phyloP scores from a whole-genome alignment of 2,888 invertebrate genomes.

The Allacma fusca region DNA sequence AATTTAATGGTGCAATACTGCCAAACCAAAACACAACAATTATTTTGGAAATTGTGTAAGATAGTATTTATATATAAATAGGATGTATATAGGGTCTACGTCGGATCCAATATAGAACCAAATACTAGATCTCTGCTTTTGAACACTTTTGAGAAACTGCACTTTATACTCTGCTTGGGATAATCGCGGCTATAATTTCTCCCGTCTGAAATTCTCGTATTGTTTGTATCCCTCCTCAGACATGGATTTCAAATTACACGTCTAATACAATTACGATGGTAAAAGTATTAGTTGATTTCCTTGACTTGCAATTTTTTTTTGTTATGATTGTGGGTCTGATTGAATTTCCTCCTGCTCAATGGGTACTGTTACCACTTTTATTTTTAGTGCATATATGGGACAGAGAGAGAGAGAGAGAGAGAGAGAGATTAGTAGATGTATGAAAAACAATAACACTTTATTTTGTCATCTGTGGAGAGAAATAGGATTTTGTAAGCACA shows the following conservation, averaged over 20 bases:
- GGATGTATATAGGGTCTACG: too few relatives aligned
- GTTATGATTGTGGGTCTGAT: not conserved
- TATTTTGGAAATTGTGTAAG: too few relatives aligned
- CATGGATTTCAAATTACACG: too few relatives aligned
- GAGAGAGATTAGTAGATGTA: too few relatives aligned
- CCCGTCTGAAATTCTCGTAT: too few relatives aligned
- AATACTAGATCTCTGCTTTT: not conserved
- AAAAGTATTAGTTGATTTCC: not conserved
- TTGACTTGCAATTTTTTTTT: not conserved
- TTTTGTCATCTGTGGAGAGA: not conserved
- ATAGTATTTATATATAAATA: too few relatives aligned
- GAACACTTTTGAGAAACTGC: not conserved
- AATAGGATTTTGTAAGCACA: not conserved
- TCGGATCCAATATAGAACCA: not conserved
- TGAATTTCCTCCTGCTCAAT: not conserved
- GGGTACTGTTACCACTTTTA: not conserved
- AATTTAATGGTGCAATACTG: not conserved
- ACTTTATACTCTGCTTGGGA: too few relatives aligned
- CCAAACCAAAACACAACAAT: constrained; percentile 30
- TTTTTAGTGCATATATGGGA: too few relatives aligned
- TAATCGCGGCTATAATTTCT: too few relatives aligned
- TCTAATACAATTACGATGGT: too few relatives aligned
- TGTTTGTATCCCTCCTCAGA: too few relatives aligned
- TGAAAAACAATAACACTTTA: constrained; percentile 20
- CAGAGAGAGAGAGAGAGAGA: not conserved